Base-by-base conservation (phyloP, 2,797 vertebrate species). In the Brotula barbata region DNA sequence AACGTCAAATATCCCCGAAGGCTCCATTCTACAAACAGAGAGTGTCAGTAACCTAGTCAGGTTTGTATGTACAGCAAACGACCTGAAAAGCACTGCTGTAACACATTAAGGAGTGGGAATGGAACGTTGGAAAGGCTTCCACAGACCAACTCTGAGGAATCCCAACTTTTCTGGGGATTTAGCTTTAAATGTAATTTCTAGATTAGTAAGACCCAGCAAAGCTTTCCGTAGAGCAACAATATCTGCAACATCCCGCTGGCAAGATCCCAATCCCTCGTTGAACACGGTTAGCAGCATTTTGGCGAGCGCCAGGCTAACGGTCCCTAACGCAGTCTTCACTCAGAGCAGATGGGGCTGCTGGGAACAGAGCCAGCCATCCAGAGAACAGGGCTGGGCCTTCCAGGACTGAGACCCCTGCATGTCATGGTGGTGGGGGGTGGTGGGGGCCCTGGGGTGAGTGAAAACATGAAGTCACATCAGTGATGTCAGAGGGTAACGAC, bases 291-390 rank as follows among this genome's bases (percentile, higher is more conserved):
- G 76, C 67, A 46, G 67, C 74, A 65, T 83, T 80, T 77, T 75
- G 69, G 71, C 37, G 49, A 75, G 76, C 45, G 6, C 14, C 2
- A 33, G 31, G 28, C 68, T 85, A 84, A 82, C 81, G 81, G 70
- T 73, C 73, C 67, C 76, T 89, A 86, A 89, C 85, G 84, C 58
- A 47, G 73, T 65, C 74, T 87, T 90, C 82, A 70, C 81, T 88
- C 52, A 13, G 77, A 89, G 86, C 87, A 91, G 86, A 91, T 91
- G 88, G 88, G 84, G 71, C 72, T 55, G 76, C 62, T 66, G 82
- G 85, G 84, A 90, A 71, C 68, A 2, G 58, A 75, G 84, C 85
- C 87, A 89, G 74, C 68, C 63, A 48, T 48, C 52, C 61, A 75
- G 20, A 56, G 59, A 46, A 14, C 71, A 74, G 79, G 67, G 66